A percentile compares a stretch with the other conserved stretches of the same genome.
phyloP scores from a whole-genome alignment of 2,113 vertebrate species.

The Pristiophorus japonicus region DNA sequence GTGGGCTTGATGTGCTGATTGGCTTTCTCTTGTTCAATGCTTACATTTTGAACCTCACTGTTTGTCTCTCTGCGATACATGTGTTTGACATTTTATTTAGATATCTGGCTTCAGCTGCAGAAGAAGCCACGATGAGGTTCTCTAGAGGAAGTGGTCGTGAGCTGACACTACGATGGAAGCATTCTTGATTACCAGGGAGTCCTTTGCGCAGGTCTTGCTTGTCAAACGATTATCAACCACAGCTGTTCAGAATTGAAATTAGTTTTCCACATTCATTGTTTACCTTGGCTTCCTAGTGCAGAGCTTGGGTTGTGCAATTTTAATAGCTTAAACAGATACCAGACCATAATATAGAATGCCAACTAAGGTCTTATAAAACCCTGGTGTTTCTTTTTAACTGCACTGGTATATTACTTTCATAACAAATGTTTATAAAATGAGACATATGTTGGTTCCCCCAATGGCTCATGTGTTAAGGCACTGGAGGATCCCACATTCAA shows the following conservation, averaged over 20 bases:
- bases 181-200: constrained; percentile 2
- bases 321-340: background rate
- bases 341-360: background rate
- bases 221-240: constrained; percentile 10
- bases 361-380: background rate
- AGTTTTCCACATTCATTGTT: constrained; percentile 15
- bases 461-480: background rate
- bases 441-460: background rate
- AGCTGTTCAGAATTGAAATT: constrained; percentile 27
- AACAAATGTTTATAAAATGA: no score
- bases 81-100: constrained; percentile 6
- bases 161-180: background rate
- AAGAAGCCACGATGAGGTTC: background rate
- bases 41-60: background rate
- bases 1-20: background rate
- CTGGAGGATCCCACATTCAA: background rate
- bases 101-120: background rate
- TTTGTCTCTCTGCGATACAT: background rate
- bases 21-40: background rate
- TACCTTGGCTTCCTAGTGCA: background rate
- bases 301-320: background rate
- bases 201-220: background rate
- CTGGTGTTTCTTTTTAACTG: background rate
- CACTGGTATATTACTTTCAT: background rate
- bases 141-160: background rate